Conservation (phyloP, 2,113 vertebrate genomes). For the Apaloderma vittatum region DNA sequence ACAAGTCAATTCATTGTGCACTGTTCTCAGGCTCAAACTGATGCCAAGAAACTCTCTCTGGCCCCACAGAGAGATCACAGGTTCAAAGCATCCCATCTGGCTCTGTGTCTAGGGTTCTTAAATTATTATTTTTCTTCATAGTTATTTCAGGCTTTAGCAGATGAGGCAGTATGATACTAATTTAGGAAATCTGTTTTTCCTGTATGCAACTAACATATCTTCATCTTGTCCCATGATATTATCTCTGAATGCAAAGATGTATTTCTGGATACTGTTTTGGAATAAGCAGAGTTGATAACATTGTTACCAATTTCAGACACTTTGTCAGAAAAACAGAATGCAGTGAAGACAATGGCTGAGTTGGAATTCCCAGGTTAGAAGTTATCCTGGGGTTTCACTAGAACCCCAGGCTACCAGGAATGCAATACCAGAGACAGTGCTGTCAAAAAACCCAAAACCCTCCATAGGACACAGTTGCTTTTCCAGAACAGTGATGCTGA, state of each 20-base stretch:
- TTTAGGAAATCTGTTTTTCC: slow-evolving; percentile 54
- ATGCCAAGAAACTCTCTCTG: slow-evolving; percentile 1
- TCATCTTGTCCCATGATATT: slow-evolving; percentile 39
- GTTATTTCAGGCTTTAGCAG: slow-evolving; percentile 56
- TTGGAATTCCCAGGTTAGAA: slow-evolving; percentile 2
- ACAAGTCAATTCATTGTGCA: background rate
- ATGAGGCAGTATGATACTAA: slow-evolving; percentile 20
- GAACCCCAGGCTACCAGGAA: background rate
- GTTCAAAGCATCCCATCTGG: slow-evolving; percentile 41
- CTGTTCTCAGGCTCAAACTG: background rate
- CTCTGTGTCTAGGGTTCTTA: slow-evolving; percentile 3
- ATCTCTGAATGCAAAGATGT: slow-evolving; percentile 11
- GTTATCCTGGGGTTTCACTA: background rate
- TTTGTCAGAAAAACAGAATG: slow-evolving; percentile 26
- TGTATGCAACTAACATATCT: slow-evolving; percentile 7
- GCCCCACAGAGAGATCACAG: background rate
- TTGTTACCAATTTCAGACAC: background rate
- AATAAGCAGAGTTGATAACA: background rate
- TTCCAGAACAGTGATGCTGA: background rate
- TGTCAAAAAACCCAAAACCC: background rate
- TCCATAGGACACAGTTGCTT: background rate
- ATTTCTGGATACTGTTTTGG: slow-evolving; percentile 34
- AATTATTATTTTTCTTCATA: slow-evolving; percentile 37
- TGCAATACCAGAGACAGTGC: background rate
- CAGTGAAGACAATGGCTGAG: background rate